Percentiles rank a stretch among this genome's conserved stretches.
These are phyloP conservation scores for Campylomormyrus numenius DNA, from an alignment of 2,113 vertebrate species.

Conservation along the genomic window DNA sequence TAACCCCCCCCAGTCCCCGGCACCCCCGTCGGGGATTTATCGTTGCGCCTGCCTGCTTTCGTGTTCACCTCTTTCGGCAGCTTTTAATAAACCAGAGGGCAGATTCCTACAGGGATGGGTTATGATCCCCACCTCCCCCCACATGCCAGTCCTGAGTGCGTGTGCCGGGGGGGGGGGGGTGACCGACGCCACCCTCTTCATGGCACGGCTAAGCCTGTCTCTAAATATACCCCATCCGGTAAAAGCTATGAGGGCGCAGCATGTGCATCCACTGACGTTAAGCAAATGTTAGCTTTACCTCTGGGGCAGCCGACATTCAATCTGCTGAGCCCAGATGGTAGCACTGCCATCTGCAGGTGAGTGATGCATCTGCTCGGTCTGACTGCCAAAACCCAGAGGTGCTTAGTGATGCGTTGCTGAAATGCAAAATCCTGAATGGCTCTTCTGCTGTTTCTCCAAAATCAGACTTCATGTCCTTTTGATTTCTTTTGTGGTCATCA, in stretches of 20 bases:
- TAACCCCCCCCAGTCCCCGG: background rate
- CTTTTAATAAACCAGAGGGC: constrained; percentile 76
- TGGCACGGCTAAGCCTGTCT: constrained; percentile 58
- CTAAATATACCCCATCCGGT: constrained; percentile 72
- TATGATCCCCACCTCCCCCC: constrained; percentile 26
- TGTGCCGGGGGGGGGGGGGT: constrained; percentile 30
- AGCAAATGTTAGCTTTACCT: constrained; percentile 56
- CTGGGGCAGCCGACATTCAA: constrained; percentile 36
- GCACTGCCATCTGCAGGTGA: background rate
- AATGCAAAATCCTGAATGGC: background rate
- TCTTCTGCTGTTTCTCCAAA: background rate
- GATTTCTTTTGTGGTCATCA: background rate
- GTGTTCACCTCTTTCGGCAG: constrained; percentile 59
- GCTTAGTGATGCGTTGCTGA: background rate
- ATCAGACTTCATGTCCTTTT: background rate
- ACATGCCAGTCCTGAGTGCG: constrained; percentile 61
- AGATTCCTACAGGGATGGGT: constrained; percentile 56
- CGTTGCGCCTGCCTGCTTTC: constrained; percentile 28
- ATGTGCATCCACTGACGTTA: constrained; percentile 46
- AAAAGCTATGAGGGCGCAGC: constrained; percentile 65
- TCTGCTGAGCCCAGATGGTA: background rate
- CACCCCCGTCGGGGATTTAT: constrained; percentile 21
- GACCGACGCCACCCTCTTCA: constrained; percentile 49
- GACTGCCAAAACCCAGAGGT: background rate
- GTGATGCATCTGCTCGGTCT: background rate